Percentiles rank a stretch among this genome's conserved stretches.
phyloP scores from a whole-genome alignment of 1,140 invertebrate genomes.

The Cylas formicarius region DNA sequence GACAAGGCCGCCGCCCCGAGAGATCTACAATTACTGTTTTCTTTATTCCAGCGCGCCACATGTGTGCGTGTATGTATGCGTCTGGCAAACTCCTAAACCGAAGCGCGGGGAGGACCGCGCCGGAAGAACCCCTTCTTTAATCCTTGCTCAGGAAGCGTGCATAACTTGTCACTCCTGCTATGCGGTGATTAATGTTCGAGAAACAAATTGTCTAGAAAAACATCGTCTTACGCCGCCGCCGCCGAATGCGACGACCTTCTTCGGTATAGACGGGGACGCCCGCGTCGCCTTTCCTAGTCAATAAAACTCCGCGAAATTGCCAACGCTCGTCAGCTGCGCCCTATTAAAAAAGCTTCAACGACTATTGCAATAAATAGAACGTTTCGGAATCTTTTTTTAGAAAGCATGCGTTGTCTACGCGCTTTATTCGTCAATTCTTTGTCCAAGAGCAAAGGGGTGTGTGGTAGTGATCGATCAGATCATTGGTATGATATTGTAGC shows the following conservation, averaged over 20 bases:
- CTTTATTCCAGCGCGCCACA: conserved; percentile 29
- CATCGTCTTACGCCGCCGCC: conserved; percentile 24
- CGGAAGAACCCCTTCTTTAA: conserved; percentile 25
- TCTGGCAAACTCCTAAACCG: conserved; percentile 10
- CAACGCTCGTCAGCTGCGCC: conserved; percentile 19
- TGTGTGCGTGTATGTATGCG: conserved; percentile 21
- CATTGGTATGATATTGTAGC: too few species aligned
- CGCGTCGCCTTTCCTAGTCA: conserved; percentile 7
- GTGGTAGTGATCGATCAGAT: too few species aligned
- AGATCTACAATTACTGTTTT: conserved; percentile 39
- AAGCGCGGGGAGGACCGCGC: conserved; percentile 12
- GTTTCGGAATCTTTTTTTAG: too few species aligned
- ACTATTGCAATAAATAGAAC: conserved; percentile 16
- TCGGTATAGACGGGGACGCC: conserved; percentile 1
- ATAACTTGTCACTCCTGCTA: conserved; percentile 30
- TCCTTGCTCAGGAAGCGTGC: conserved; percentile 29
- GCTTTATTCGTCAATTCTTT: too few species aligned
- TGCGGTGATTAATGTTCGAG: conserved; percentile 41
- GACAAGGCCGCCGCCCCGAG: conserved; percentile 21
- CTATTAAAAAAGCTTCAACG: conserved; percentile 11
- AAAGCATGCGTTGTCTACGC: too few species aligned
- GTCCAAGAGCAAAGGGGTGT: too few species aligned
- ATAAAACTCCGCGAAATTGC: conserved; percentile 9
- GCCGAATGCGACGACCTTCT: conserved; percentile 16
- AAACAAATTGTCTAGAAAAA: conserved; percentile 45